Conservation (phyloP, 92 coral and sea anemone species). For the Phenganax stokvisi region DNA sequence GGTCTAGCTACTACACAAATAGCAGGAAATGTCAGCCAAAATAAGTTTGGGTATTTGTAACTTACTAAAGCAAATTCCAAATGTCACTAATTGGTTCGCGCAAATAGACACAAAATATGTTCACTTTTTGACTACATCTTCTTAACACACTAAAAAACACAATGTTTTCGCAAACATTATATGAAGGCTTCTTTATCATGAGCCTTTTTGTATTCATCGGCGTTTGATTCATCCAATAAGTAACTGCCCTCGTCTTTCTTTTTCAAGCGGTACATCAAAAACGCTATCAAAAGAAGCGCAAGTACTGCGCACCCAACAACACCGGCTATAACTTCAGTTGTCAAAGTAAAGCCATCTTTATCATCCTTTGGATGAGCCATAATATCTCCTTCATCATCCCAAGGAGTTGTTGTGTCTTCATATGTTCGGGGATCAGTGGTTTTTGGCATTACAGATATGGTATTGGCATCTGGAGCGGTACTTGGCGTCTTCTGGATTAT, state of each 20-base stretch:
- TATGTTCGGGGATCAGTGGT: neutral
- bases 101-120: neutral
- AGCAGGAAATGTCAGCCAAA: too few species aligned
- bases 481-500: too few species aligned
- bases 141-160: neutral
- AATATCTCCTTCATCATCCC: conserved; percentile 21
- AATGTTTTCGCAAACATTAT: conserved; percentile 21
- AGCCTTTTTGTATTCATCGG: conserved; percentile 68
- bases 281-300: conserved; percentile 83
- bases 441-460: too few species aligned
- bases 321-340: conserved; percentile 88
- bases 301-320: conserved; percentile 95
- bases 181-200: conserved; percentile 96
- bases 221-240: conserved; percentile 61
- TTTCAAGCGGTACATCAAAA: conserved; percentile 88
- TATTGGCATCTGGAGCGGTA: too few species aligned
- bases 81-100: too few species aligned
- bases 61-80: too few species aligned
- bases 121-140: neutral
- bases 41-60: too few species aligned
- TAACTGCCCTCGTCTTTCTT: conserved; percentile 96
- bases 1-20: too few species aligned
- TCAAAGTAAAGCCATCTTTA: conserved; percentile 46
- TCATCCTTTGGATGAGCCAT: conserved; percentile 24
- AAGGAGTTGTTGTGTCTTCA: neutral